phyloP scores from a whole-genome alignment of 2,113 vertebrate species.

The Hypomesus transpacificus region DNA sequence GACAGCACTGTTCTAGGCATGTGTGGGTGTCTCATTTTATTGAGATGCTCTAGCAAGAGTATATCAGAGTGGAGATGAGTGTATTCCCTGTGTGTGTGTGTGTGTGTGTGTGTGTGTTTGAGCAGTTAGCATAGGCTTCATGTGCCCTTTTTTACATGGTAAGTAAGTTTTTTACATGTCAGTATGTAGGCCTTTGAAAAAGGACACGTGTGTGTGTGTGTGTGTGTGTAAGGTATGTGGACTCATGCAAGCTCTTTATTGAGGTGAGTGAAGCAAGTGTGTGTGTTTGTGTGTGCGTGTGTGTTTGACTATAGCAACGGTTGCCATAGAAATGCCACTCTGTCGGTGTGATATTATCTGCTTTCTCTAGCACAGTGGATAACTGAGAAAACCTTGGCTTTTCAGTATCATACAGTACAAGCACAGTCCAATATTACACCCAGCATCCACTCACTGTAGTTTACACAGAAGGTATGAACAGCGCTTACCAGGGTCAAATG shows the following conservation, averaged over 20 bases:
- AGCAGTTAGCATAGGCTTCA: too few species aligned
- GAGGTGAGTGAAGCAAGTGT: background rate
- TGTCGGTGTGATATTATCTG: constrained; percentile 21
- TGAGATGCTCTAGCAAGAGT: background rate
- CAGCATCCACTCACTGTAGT: too few species aligned
- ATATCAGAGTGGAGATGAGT: background rate
- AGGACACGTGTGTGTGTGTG: background rate
- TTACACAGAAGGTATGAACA: too few species aligned
- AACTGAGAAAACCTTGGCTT: constrained; percentile 2
- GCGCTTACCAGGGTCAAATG: too few species aligned
- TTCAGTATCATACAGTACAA: background rate
- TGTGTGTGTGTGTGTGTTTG: too few species aligned
- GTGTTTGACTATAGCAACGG: constrained; percentile 32
- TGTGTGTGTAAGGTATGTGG: background rate
- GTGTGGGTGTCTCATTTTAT: background rate
- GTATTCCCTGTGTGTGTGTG: background rate
- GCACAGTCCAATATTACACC: background rate
- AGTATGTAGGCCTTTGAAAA: too few species aligned
- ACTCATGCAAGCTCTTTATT: too few species aligned
- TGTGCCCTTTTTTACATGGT: too few species aligned
- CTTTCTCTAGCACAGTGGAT: constrained; percentile 7
- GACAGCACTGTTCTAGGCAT: background rate
- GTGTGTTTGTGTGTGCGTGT: constrained; percentile 6
- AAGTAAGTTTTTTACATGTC: too few species aligned
- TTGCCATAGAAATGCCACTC: constrained; percentile 51